Base-by-base conservation (phyloP, 1,140 invertebrate genomes). In the Trigoniulus corallinus region DNA sequence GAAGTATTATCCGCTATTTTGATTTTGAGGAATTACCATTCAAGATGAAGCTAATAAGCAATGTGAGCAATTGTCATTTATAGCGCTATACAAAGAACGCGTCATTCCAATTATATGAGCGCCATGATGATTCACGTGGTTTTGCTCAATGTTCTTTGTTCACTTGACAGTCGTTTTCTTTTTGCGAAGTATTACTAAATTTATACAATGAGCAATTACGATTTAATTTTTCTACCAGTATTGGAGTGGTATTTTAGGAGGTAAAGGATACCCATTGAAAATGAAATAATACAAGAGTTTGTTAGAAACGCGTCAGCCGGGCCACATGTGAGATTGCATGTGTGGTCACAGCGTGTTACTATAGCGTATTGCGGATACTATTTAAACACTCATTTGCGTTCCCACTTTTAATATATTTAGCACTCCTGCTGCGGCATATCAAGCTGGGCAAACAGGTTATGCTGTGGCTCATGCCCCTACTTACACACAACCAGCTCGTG, bases 371-470 rank as follows among this genome's bases (percentile, higher is more conserved):
- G 42, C 24, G 4, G 42, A 34, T 18, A 44, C 4, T 7, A 21
- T 44, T 44, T 7, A 7, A 44, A 44, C 24, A 21, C 18, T 44
- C 24, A 12, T 44, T 44, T 44, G 18, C 4, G 12, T 21, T 44
- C 24, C 21, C 21, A 12, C 4, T 18, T 4, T 25, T 47, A 26
- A 7, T 34, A 13, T 24, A 46, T 51, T 24, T 22, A 46, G 50
- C 23, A 51, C 42, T 22, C 20, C 79, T 27, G 53, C 64, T 26
- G 64, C 62, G 27, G 61, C 66, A 45, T 87, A 86, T 66, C 79
- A 80, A 54, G 77, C 80, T 40, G 80, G 79, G 12, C 82, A 86
- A 64, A 77, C 81, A 44, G 82, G 82, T 52, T 86, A 87, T 72
- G 82, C 82, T 55, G 82, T 85, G 67, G 80, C 82, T 2, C 64